A percentile compares a stretch with the other conserved stretches of the same genome.
phyloP scores from a whole-genome alignment of 2,888 invertebrate species.

The Deroplatys truncata region DNA sequence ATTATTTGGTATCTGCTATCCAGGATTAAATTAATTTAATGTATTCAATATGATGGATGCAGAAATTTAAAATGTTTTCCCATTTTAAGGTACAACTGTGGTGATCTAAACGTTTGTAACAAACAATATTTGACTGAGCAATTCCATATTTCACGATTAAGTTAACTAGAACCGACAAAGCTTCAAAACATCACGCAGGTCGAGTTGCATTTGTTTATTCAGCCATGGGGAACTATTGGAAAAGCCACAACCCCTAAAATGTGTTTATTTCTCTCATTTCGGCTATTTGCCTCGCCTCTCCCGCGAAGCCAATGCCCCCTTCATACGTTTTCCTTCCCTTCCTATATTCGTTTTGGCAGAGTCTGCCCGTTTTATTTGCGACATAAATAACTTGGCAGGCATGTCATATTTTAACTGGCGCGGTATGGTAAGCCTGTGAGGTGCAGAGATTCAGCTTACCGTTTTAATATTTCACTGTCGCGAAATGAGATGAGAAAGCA shows the following conservation, averaged over 20 bases:
- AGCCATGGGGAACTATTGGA: neutral
- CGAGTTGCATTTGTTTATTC: neutral
- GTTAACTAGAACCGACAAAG: neutral
- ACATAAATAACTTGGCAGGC: neutral
- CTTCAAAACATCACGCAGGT: neutral
- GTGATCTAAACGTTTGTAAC: too few relatives aligned
- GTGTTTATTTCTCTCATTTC: neutral
- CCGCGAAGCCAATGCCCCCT: too few relatives aligned
- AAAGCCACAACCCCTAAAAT: neutral
- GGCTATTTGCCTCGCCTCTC: neutral
- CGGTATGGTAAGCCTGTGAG: neutral
- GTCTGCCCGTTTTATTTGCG: neutral
- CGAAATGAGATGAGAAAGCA: too few relatives aligned
- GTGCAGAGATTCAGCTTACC: neutral
- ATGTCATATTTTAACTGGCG: neutral
- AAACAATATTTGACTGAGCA: neutral
- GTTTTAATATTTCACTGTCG: neutral
- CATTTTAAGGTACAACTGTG: too few relatives aligned
- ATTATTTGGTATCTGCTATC: too few relatives aligned
- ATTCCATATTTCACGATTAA: neutral
- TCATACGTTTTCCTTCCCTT: neutral
- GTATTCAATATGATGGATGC: too few relatives aligned
- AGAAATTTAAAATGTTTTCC: too few relatives aligned
- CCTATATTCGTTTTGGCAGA: neutral
- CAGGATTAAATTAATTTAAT: too few relatives aligned